phyloP scores from a whole-genome alignment of 2,888 invertebrate species.

The Synergus gifuensis region DNA sequence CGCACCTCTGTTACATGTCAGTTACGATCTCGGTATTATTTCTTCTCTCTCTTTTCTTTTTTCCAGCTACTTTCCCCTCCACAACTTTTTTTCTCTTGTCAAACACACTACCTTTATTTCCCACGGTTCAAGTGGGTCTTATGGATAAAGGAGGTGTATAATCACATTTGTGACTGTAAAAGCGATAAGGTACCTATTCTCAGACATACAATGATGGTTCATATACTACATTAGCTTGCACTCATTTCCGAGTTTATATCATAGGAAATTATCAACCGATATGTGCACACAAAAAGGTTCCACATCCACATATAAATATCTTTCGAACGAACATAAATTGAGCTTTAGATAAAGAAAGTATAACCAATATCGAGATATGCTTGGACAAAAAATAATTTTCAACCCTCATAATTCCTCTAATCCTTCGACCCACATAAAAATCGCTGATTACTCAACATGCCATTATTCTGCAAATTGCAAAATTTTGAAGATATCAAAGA shows the following conservation, averaged over 20 bases:
- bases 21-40: neutral
- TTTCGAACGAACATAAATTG: neutral
- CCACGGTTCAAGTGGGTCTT: constrained; percentile 43
- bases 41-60: constrained; percentile 4
- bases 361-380: no score
- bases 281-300: constrained; percentile 2
- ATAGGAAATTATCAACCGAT: constrained; percentile 17
- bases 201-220: neutral
- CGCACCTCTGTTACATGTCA: neutral
- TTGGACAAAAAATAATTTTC: no score
- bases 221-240: neutral
- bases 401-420: no score
- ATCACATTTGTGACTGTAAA: constrained; percentile 10
- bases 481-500: neutral
- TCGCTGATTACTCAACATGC: neutral
- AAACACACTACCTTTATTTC: constrained; percentile 43
- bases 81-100: constrained; percentile 23
- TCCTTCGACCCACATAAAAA: neutral
- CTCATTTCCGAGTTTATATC: constrained; percentile 20
- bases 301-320: constrained; percentile 15
- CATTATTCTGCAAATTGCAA: neutral
- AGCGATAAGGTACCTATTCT: constrained; percentile 25
- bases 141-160: neutral
- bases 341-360: no score
- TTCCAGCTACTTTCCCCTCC: constrained; percentile 10